These are phyloP conservation scores for Epinephelus awoara DNA, from an alignment of 2,797 vertebrate species.

Conservation along the genomic window DNA sequence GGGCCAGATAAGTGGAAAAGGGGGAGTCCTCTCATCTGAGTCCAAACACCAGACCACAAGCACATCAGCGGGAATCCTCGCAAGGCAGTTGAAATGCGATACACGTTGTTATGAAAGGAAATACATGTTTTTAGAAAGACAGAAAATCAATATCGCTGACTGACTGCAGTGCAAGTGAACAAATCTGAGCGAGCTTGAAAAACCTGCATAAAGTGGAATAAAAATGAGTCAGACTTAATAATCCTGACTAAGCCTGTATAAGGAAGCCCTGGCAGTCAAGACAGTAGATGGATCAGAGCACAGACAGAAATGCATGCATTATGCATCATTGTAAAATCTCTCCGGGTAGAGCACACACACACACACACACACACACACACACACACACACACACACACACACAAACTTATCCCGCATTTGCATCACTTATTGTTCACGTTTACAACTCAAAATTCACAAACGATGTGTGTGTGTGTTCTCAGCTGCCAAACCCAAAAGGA, in stretches of 20 bases:
- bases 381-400: slow-evolving; percentile 27
- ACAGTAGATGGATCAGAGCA: slow-evolving; percentile 82
- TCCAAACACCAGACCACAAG: slow-evolving; percentile 66
- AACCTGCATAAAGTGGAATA: slow-evolving; percentile 83
- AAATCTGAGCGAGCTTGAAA: slow-evolving; percentile 76
- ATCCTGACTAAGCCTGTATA: slow-evolving; percentile 84
- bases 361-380: slow-evolving; percentile 42
- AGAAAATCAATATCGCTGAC: slow-evolving; percentile 79
- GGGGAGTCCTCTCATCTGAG: slow-evolving; percentile 55
- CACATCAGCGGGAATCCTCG: slow-evolving; percentile 72
- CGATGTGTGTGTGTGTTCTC: slow-evolving; percentile 31
- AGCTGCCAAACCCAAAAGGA: slow-evolving; percentile 52
- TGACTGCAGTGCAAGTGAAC: slow-evolving; percentile 75
- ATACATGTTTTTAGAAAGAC: slow-evolving; percentile 74
- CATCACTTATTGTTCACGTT: slow-evolving; percentile 73
- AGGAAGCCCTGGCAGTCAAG: slow-evolving; percentile 81
- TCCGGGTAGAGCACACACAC: slow-evolving; percentile 48
- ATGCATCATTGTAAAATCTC: slow-evolving; percentile 82
- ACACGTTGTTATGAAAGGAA: slow-evolving; percentile 77
- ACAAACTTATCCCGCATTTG: slow-evolving; percentile 58
- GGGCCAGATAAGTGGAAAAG: slow-evolving; percentile 60
- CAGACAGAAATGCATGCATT: slow-evolving; percentile 83
- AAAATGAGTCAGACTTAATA: slow-evolving; percentile 88
- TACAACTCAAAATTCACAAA: slow-evolving; percentile 57
- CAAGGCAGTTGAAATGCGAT: slow-evolving; percentile 69